A percentile compares a stretch with the other conserved stretches of the same genome.
phyloP scores from a whole-genome alignment of 2,888 invertebrate species.

The Lymantria monacha region DNA sequence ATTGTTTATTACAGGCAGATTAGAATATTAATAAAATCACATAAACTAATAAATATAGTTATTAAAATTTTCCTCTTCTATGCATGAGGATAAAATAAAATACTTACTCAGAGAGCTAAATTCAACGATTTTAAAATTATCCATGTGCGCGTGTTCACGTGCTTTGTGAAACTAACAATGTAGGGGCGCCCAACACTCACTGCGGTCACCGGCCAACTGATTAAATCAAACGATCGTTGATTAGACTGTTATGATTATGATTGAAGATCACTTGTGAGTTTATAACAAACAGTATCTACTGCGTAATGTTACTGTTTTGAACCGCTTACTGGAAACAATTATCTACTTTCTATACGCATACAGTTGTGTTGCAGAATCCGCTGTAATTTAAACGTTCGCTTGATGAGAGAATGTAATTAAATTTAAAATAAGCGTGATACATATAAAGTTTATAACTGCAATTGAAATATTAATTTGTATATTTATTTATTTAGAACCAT shows the following conservation, averaged over 20 bases:
- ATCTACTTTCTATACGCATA: slow-evolving; percentile 22
- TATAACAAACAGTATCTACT: slow-evolving; percentile 7
- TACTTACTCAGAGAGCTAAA: slow-evolving; percentile 67
- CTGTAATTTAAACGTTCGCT: background rate
- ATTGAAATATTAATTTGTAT: too few species aligned
- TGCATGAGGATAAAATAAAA: slow-evolving; percentile 1
- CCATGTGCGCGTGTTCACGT: slow-evolving; percentile 48
- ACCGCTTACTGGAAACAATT: slow-evolving; percentile 22
- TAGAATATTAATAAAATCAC: too few species aligned
- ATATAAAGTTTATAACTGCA: too few species aligned
- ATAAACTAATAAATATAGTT: too few species aligned
- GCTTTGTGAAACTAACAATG: slow-evolving; percentile 6
- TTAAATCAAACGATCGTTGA: slow-evolving; percentile 66
- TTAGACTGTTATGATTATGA: slow-evolving; percentile 58
- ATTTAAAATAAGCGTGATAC: too few species aligned
- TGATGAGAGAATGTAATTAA: background rate
- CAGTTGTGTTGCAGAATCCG: background rate
- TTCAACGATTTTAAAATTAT: slow-evolving; percentile 60
- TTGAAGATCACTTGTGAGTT: slow-evolving; percentile 52
- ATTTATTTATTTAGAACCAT: too few species aligned
- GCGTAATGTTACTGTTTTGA: slow-evolving; percentile 21
- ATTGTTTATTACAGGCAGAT: background rate
- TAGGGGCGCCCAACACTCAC: slow-evolving; percentile 40
- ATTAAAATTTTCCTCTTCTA: too few species aligned
- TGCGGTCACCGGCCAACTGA: slow-evolving; percentile 70